Evolutionary conservation across 2,797 vertebrate species (phyloP).

Genomic region (Anabas testudineus): DNA sequence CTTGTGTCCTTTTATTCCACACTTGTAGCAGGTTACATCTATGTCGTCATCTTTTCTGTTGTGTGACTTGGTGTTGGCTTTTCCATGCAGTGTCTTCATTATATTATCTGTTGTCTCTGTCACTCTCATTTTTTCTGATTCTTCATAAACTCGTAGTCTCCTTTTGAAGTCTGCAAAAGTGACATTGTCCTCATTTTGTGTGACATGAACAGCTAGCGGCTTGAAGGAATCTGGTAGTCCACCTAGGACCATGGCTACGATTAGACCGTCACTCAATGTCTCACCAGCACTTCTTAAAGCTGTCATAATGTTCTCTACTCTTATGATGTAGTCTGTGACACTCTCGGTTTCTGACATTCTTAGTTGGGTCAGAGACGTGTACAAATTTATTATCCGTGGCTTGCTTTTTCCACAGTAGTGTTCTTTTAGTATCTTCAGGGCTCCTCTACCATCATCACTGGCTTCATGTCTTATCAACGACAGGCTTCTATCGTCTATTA

Average conservation of each 20-base stretch:
- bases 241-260: conserved; percentile 26
- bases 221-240: conserved; percentile 37
- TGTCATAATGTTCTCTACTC: conserved; percentile 31
- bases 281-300: not conserved
- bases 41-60: too few species aligned
- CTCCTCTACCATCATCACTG: conserved; percentile 37
- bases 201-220: too few species aligned
- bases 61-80: too few species aligned
- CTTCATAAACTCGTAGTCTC: conserved; percentile 34
- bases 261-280: conserved; percentile 13
- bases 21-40: too few species aligned
- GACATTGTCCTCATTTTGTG: conserved; percentile 38
- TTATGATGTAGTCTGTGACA: too few species aligned
- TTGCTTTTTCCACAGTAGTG: conserved; percentile 50
- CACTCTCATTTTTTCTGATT: not conserved
- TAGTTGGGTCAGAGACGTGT: conserved; percentile 15
- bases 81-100: too few species aligned
- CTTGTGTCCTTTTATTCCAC: too few species aligned
- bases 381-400: conserved; percentile 36
- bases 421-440: too few species aligned
- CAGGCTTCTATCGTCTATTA: conserved; percentile 51
- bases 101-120: conserved; percentile 13
- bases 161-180: conserved; percentile 54
- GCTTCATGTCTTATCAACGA: conserved; percentile 41
- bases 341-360: conserved; percentile 7